These are phyloP conservation scores for Cheilosia vernalis DNA, from an alignment of 2,888 invertebrate species.

Conservation along the genomic window DNA sequence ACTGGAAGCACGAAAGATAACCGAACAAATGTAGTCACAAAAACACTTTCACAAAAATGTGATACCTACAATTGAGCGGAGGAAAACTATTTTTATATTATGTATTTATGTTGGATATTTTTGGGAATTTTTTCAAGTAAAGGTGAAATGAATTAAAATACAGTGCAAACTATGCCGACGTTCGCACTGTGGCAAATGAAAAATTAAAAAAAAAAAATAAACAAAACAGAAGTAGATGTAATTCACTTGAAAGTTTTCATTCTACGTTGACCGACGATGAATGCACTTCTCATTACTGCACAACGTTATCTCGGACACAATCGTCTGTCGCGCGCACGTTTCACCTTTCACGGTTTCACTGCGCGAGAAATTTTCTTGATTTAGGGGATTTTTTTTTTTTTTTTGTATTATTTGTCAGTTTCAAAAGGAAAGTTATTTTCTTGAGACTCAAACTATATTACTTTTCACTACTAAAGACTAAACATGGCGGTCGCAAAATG, in stretches of 20 bases:
- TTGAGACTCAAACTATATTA: not conserved
- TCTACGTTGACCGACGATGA: not conserved
- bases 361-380: not conserved
- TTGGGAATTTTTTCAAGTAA: conserved; percentile 17
- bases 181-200: conserved; percentile 29
- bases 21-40: not conserved
- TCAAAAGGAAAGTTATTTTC: not conserved
- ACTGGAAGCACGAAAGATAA: conserved; percentile 34
- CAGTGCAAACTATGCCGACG: conserved; percentile 14
- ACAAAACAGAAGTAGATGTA: not conserved
- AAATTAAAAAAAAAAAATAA: not conserved
- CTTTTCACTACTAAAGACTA: too few relatives aligned
- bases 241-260: conserved; percentile 38
- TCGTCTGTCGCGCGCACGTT: conserved; percentile 2
- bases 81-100: conserved; percentile 17
- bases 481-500: conserved; percentile 54
- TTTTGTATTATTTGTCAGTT: not conserved
- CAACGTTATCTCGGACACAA: conserved; percentile 1
- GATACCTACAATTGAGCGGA: conserved; percentile 13
- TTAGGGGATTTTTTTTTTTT: not conserved
- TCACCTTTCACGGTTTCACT: not conserved
- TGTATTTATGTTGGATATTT: conserved; percentile 28
- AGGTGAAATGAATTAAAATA: conserved; percentile 11
- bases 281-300: conserved; percentile 25
- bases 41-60: conserved; percentile 44